Percentiles rank a stretch among this genome's conserved stretches.
Conservation (phyloP, 2,113 vertebrate genomes). For the Labeo rohita region DNA sequence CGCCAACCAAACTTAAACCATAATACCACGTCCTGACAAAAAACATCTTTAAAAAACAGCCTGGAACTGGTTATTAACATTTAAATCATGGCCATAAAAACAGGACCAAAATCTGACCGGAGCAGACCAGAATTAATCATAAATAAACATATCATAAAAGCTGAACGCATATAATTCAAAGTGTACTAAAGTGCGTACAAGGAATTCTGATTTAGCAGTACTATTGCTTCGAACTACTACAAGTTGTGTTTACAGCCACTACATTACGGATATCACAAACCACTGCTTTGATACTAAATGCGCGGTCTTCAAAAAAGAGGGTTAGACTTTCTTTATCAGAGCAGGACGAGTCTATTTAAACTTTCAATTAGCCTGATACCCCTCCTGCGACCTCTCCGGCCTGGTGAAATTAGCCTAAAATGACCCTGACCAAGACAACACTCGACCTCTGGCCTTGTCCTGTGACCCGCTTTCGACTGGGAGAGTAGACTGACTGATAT, state of each 20-base stretch:
- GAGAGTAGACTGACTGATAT: constrained; percentile 80
- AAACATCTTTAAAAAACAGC: background rate
- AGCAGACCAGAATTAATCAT: constrained; percentile 27
- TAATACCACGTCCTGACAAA: constrained; percentile 27
- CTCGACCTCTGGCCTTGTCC: constrained; percentile 83
- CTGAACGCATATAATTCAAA: constrained; percentile 1
- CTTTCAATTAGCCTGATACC: constrained; percentile 69
- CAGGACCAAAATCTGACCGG: constrained; percentile 7
- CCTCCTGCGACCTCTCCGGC: constrained; percentile 58
- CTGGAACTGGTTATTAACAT: constrained; percentile 18
- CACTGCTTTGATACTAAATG: background rate
- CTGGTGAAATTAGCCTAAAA: constrained; percentile 74
- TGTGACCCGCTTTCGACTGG: constrained; percentile 81
- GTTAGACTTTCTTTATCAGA: constrained; percentile 48
- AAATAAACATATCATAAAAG: constrained; percentile 32
- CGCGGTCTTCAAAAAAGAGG: background rate
- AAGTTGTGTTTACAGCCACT: background rate
- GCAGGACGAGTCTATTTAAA: constrained; percentile 65
- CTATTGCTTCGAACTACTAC: background rate
- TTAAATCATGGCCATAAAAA: constrained; percentile 1
- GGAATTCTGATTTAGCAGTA: background rate
- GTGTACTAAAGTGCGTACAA: constrained; percentile 3
- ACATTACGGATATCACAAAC: background rate
- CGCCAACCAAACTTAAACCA: constrained; percentile 31
- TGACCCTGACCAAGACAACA: constrained; percentile 80